Conservation (phyloP, 1,140 invertebrate species). For the Bombus confusus region DNA sequence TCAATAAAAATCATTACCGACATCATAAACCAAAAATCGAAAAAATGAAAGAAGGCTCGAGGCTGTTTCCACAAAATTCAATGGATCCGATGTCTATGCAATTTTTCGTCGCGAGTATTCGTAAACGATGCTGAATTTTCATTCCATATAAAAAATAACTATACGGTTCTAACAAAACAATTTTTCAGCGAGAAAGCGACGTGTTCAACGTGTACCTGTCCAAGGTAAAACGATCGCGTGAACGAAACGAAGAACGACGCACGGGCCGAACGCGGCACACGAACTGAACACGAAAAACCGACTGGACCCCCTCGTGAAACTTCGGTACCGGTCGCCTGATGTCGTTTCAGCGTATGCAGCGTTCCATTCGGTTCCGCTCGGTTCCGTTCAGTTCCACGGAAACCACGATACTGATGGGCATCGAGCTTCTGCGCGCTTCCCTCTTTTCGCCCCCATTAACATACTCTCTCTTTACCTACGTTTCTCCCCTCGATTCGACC, state of each 20-base stretch:
- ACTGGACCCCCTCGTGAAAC: constrained; percentile 60
- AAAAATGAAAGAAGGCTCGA: not conserved
- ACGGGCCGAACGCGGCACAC: constrained; percentile 63
- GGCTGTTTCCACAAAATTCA: not conserved
- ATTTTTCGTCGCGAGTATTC: not conserved
- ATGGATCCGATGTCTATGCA: not conserved
- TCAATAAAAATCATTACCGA: too few relatives aligned
- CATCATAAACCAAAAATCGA: too few relatives aligned
- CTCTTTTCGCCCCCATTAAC: constrained; percentile 5
- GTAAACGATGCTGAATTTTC: not conserved
- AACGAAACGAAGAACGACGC: constrained; percentile 43
- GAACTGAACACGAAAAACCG: constrained; percentile 67
- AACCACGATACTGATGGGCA: constrained; percentile 57
- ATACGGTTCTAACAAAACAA: not conserved
- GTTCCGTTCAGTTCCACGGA: constrained; percentile 57
- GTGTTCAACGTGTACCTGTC: not conserved
- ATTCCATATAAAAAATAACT: not conserved
- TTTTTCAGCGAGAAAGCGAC: not conserved
- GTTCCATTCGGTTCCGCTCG: constrained; percentile 55
- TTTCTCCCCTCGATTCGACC: constrained; percentile 40
- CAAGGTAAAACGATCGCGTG: not conserved
- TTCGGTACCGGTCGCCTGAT: constrained; percentile 63
- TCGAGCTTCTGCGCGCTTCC: constrained; percentile 23
- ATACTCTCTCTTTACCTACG: constrained; percentile 11
- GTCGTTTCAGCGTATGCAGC: constrained; percentile 57